These are phyloP conservation scores for Hypselothyrea guttata DNA, from an alignment of 2,888 invertebrate species.

Conservation along the genomic window DNA sequence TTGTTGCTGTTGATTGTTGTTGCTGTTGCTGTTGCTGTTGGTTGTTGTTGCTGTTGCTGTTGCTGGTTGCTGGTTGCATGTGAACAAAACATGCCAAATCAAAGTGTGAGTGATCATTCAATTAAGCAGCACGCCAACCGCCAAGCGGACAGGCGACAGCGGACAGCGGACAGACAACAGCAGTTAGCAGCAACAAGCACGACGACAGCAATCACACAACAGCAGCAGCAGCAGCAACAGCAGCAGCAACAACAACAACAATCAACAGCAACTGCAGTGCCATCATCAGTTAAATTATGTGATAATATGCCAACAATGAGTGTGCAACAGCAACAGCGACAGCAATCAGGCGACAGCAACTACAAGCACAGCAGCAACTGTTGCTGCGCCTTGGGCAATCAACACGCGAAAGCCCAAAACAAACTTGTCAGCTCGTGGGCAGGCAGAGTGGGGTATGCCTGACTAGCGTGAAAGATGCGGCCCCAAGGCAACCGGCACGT, in stretches of 20 bases:
- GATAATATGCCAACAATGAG: slow-evolving; percentile 79
- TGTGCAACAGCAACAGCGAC: slow-evolving; percentile 64
- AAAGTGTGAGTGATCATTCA: slow-evolving; percentile 77
- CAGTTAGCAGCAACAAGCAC: slow-evolving; percentile 28
- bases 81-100: slow-evolving; percentile 71
- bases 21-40: slow-evolving; percentile 10
- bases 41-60: slow-evolving; percentile 4
- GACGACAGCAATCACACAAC: slow-evolving; percentile 56
- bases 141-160: slow-evolving; percentile 32
- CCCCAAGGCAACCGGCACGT: slow-evolving; percentile 56
- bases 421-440: slow-evolving; percentile 57
- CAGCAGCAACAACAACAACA: slow-evolving; percentile 25
- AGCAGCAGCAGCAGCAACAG: slow-evolving; percentile 44
- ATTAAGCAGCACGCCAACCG: slow-evolving; percentile 75
- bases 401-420: slow-evolving; percentile 75
- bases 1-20: slow-evolving; percentile 11
- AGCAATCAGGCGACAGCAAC: slow-evolving; percentile 38
- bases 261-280: slow-evolving; percentile 47
- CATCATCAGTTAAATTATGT: slow-evolving; percentile 78
- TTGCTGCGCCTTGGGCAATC: slow-evolving; percentile 55
- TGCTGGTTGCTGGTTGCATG: slow-evolving; percentile 55
- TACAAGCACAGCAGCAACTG: slow-evolving; percentile 26
- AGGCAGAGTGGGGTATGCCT: slow-evolving; percentile 17
- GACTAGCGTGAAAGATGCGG: slow-evolving; percentile 59
- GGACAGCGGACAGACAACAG: slow-evolving; percentile 26